Conservation (phyloP, 2,888 invertebrate species). For the Chrysolina americana region DNA sequence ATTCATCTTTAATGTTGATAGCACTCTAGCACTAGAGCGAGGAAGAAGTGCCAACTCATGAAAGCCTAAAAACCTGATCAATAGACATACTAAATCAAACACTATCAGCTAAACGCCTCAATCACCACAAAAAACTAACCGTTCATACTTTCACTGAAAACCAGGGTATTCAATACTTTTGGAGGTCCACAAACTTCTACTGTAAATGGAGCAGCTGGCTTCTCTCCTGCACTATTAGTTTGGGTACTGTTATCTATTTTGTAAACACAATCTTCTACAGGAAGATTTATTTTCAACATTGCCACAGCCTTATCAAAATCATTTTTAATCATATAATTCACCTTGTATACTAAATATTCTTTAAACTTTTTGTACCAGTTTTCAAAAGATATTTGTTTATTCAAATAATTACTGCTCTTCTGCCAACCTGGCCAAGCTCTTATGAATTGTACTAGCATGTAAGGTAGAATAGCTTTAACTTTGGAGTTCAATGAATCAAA, state of each 20-base stretch:
- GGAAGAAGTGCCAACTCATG: background rate
- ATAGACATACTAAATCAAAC: no score
- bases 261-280: constrained; percentile 34
- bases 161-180: constrained; percentile 44
- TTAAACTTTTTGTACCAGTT: constrained; percentile 46
- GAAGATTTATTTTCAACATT: constrained; percentile 29
- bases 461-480: constrained; percentile 38
- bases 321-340: constrained; percentile 45
- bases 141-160: constrained; percentile 42
- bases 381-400: constrained; percentile 43
- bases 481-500: constrained; percentile 38
- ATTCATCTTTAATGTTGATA: no score
- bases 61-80: no score
- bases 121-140: constrained; percentile 28
- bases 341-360: constrained; percentile 45
- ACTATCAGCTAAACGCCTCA: background rate
- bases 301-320: constrained; percentile 40
- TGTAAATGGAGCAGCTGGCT: constrained; percentile 38
- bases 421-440: constrained; percentile 49
- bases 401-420: constrained; percentile 34
- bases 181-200: constrained; percentile 41
- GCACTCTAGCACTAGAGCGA: no score
- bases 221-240: constrained; percentile 33
- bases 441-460: constrained; percentile 46
- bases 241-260: constrained; percentile 44